Evolutionary conservation across 2,888 invertebrate species (phyloP).

Genomic region (Seira ritae): DNA sequence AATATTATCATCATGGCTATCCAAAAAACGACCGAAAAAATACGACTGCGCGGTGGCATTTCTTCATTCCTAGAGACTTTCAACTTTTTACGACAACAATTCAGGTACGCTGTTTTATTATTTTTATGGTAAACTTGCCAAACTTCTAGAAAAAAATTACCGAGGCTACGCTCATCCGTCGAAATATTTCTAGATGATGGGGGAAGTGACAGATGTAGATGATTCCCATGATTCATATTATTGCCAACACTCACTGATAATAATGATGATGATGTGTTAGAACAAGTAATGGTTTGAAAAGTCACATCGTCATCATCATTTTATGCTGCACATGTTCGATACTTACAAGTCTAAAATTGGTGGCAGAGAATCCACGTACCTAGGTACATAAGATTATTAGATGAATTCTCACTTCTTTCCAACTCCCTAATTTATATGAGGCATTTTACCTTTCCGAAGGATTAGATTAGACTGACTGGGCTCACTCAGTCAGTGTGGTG

Average conservation of each 20-base stretch:
- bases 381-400: background rate
- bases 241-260: conserved; percentile 41
- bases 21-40: too few relatives aligned
- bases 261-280: background rate
- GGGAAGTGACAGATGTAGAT: conserved; percentile 57
- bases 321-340: background rate
- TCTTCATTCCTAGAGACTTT: too few relatives aligned
- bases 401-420: background rate
- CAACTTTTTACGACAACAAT: too few relatives aligned
- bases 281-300: conserved; percentile 22
- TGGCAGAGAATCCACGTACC: background rate
- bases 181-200: conserved; percentile 13
- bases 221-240: conserved; percentile 62
- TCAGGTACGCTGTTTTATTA: too few relatives aligned
- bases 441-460: background rate
- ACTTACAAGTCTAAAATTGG: too few relatives aligned
- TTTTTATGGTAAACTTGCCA: too few relatives aligned
- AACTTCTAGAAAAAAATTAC: background rate
- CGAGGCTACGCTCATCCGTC: background rate
- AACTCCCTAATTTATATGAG: background rate
- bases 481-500: background rate
- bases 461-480: background rate
- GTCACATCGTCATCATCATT: conserved; percentile 54
- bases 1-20: too few relatives aligned
- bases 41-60: too few relatives aligned